phyloP scores from a whole-genome alignment of 1,140 invertebrate species.

The Popillia japonica region DNA sequence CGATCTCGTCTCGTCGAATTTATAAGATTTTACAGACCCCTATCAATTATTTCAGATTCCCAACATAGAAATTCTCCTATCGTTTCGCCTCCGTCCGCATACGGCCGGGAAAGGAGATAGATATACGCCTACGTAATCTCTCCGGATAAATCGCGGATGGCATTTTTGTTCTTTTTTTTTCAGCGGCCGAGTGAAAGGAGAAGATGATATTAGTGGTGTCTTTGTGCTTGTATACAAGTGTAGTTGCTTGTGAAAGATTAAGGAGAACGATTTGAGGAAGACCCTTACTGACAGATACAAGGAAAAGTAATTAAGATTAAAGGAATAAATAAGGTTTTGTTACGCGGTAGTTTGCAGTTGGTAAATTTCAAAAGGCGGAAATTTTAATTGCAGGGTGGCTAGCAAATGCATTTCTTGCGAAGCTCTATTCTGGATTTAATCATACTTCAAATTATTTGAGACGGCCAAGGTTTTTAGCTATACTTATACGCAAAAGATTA shows the following conservation, averaged over 20 bases:
- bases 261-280: background rate
- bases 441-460: no score
- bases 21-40: conserved; percentile 34
- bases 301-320: conserved; percentile 16
- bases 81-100: background rate
- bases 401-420: no score
- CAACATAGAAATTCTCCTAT: background rate
- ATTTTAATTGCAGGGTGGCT: no score
- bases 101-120: background rate
- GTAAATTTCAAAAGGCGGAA: background rate
- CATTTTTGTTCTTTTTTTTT: conserved; percentile 16
- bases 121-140: conserved; percentile 22
- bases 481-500: no score
- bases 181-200: background rate
- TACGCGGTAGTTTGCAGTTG: background rate
- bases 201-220: conserved; percentile 16
- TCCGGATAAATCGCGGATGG: conserved; percentile 2
- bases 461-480: no score
- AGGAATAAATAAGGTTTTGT: background rate
- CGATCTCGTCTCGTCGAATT: conserved; percentile 26
- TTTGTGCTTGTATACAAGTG: conserved; percentile 23
- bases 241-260: conserved; percentile 12
- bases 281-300: conserved; percentile 14
- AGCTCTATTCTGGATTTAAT: no score
- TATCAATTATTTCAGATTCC: conserved; percentile 31